Conservation (phyloP, 1,140 invertebrate species). For the Drosophila seguyi region DNA sequence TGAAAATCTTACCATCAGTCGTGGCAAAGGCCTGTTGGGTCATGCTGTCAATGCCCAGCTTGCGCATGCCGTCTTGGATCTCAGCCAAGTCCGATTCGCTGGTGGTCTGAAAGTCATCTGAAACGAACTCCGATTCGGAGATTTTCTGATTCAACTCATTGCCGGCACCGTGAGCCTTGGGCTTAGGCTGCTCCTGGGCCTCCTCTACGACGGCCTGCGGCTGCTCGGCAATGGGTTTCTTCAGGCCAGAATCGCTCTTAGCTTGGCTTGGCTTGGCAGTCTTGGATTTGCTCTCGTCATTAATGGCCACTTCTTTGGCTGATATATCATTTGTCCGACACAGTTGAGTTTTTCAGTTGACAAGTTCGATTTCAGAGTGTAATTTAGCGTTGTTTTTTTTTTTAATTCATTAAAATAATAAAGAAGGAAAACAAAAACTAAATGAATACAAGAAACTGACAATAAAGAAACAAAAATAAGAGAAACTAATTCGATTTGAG, state of each 20-base stretch:
- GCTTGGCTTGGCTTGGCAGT: conserved; percentile 23
- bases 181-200: not conserved
- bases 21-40: conserved; percentile 72
- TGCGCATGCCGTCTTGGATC: conserved; percentile 89
- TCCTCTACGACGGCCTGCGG: conserved; percentile 49
- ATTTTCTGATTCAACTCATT: conserved; percentile 55
- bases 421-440: not conserved
- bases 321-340: conserved; percentile 18
- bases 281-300: conserved; percentile 39
- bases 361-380: conserved; percentile 30
- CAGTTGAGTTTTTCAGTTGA: too few species aligned
- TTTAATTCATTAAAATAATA: conserved; percentile 25
- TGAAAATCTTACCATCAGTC: conserved; percentile 80
- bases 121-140: conserved; percentile 88
- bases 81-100: conserved; percentile 88
- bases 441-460: conserved; percentile 21
- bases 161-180: conserved; percentile 11
- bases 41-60: conserved; percentile 86
- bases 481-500: conserved; percentile 19
- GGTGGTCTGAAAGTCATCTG: conserved; percentile 88
- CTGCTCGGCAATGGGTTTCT: conserved; percentile 46
- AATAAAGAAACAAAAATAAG: conserved; percentile 7
- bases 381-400: too few species aligned
- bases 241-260: conserved; percentile 14
- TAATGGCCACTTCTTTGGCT: conserved; percentile 28